Conservation (phyloP, 1,140 invertebrate genomes). For the Yoshiicerus persimilis region DNA sequence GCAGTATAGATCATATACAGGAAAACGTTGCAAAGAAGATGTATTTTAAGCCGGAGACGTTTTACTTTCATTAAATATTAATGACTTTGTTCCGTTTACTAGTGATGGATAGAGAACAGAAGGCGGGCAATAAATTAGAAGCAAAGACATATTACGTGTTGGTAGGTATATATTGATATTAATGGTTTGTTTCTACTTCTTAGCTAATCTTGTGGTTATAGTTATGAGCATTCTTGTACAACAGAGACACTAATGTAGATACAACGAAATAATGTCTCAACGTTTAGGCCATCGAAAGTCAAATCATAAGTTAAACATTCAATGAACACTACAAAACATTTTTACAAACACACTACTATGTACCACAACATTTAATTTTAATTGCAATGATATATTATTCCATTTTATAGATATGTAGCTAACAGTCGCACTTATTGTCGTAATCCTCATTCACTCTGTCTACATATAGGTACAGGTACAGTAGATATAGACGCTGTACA, state of each 20-base stretch:
- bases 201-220: not conserved
- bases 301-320: not conserved
- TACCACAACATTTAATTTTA: not conserved
- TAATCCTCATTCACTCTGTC: not conserved
- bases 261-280: not conserved
- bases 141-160: not conserved
- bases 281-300: not conserved
- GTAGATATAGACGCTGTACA: no score
- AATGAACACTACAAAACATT: not conserved
- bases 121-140: not conserved
- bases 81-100: not conserved
- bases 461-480: not conserved
- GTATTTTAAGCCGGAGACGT: not conserved
- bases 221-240: not conserved
- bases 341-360: not conserved
- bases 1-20: not conserved
- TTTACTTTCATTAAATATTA: not conserved
- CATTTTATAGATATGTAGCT: no score
- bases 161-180: not conserved
- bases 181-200: no score
- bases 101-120: not conserved
- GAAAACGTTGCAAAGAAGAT: not conserved
- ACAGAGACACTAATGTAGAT: not conserved
- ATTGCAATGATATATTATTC: not conserved
- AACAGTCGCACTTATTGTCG: not conserved